These are phyloP conservation scores for Lethocerus indicus DNA, from an alignment of 1,140 invertebrate species.

Conservation along the genomic window DNA sequence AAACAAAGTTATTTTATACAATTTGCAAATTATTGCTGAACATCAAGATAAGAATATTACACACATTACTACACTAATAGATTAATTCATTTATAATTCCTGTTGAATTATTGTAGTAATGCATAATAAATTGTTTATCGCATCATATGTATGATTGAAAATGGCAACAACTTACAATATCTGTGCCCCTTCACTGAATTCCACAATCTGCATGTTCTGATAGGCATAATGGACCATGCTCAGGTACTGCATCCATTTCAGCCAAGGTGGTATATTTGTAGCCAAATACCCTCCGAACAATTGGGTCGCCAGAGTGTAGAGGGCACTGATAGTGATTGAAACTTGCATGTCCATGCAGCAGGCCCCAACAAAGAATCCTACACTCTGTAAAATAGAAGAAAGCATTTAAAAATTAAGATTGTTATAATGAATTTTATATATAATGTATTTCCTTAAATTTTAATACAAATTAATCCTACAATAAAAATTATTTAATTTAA, in stretches of 20 bases:
- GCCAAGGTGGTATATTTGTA: constrained; percentile 55
- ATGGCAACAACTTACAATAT: constrained; percentile 37
- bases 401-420: too few species aligned
- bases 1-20: too few species aligned
- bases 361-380: constrained; percentile 69
- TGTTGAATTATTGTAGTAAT: too few species aligned
- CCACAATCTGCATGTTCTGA: constrained; percentile 71
- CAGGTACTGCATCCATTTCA: constrained; percentile 64
- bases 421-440: too few species aligned
- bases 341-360: constrained; percentile 64
- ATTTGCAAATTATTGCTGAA: too few species aligned
- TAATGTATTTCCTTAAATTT: too few species aligned
- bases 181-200: constrained; percentile 52
- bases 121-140: not conserved
- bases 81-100: too few species aligned
- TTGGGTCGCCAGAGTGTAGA: constrained; percentile 65
- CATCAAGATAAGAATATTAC: too few species aligned
- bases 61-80: too few species aligned
- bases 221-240: constrained; percentile 73
- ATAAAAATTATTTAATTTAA: too few species aligned
- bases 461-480: too few species aligned
- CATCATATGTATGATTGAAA: not conserved
- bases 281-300: constrained; percentile 68
- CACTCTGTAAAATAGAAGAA: constrained; percentile 40
- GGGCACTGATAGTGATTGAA: constrained; percentile 60